Evolutionary conservation across 2,113 vertebrate genomes (phyloP).

Genomic region (Actenoides hombroni): DNA sequence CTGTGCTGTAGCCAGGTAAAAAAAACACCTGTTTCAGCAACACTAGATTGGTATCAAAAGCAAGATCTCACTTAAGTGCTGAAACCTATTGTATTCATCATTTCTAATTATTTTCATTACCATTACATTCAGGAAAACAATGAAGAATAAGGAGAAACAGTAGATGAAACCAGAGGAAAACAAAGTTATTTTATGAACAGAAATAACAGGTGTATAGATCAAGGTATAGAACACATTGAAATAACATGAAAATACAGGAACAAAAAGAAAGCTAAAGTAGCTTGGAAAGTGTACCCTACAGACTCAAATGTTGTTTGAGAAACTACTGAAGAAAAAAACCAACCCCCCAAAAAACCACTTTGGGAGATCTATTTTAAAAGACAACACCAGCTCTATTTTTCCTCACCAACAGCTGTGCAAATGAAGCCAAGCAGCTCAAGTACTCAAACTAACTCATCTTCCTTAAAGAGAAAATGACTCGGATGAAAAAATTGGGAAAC

Average conservation of each 20-base stretch:
- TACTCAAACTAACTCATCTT: neutral
- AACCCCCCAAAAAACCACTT: neutral
- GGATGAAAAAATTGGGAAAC: neutral
- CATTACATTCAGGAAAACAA: neutral
- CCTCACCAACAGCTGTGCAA: neutral
- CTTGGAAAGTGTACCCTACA: neutral
- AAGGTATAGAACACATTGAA: neutral
- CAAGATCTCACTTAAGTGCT: neutral
- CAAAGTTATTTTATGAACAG: neutral
- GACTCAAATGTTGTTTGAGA: neutral
- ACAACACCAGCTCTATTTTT: neutral
- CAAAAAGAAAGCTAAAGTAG: neutral
- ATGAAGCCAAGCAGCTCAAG: neutral
- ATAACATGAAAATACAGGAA: neutral
- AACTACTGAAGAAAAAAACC: neutral
- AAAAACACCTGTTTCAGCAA: neutral
- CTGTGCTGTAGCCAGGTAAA: neutral
- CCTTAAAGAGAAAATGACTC: neutral
- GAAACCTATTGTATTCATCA: neutral
- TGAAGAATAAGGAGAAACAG: neutral
- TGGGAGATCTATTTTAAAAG: neutral
- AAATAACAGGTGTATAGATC: neutral
- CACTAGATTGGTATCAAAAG: neutral
- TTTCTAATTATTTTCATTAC: neutral
- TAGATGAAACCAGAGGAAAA: neutral